Evolutionary conservation across 2,888 invertebrate genomes (phyloP).

Genomic region (Ptilodon capucinus): DNA sequence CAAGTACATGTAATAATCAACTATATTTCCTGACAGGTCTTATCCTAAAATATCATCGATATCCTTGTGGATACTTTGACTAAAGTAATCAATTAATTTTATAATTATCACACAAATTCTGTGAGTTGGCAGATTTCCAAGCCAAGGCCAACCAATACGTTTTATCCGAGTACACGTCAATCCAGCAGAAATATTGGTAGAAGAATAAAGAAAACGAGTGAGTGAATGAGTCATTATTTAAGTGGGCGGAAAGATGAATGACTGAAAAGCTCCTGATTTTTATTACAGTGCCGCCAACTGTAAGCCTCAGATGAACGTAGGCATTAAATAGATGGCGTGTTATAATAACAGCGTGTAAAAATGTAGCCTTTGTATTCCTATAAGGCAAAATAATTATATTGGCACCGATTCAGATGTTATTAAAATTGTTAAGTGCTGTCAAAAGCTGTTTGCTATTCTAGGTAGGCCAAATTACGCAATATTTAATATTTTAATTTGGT

Average conservation of each 20-base stretch:
- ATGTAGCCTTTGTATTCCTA: too few species aligned
- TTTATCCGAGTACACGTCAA: constrained; percentile 47
- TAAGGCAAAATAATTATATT: too few species aligned
- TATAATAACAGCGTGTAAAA: too few species aligned
- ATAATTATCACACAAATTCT: constrained; percentile 30
- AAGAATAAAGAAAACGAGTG: constrained; percentile 25
- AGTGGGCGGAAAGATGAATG: neutral
- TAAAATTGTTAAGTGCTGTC: too few species aligned
- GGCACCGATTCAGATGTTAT: too few species aligned
- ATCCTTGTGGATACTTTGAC: constrained; percentile 7
- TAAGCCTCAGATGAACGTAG: too few species aligned
- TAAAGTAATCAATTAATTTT: constrained; percentile 7
- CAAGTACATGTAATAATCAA: constrained; percentile 5
- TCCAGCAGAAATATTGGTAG: constrained; percentile 44
- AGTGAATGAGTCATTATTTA: constrained; percentile 2
- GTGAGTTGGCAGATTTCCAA: constrained; percentile 47
- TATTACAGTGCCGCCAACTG: neutral
- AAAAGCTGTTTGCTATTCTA: too few species aligned
- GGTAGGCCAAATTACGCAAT: too few species aligned
- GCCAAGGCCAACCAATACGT: constrained; percentile 43
- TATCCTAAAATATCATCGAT: constrained; percentile 1
- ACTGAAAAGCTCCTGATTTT: neutral
- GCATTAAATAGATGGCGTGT: too few species aligned
- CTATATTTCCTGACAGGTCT: constrained; percentile 12
- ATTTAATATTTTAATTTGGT: too few species aligned